Evolutionary conservation across 2,797 vertebrate genomes (phyloP).

Genomic region (Rhinichthys osculus): DNA sequence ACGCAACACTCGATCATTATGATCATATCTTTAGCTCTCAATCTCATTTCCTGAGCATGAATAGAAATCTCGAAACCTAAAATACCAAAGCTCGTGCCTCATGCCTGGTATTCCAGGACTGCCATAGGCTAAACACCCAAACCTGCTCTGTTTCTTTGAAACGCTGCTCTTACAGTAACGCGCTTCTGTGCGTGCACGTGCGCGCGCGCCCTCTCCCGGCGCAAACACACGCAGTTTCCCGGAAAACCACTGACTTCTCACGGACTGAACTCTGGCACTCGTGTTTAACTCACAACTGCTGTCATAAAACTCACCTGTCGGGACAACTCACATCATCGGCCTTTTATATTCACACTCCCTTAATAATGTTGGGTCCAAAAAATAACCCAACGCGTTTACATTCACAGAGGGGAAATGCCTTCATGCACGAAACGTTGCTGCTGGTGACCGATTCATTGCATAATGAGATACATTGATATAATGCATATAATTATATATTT

Average conservation of each 20-base stretch:
- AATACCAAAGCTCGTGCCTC: not conserved
- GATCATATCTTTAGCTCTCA: not conserved
- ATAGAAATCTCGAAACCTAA: slow-evolving; percentile 2
- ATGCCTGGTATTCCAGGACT: not conserved
- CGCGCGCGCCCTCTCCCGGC: slow-evolving; percentile 45
- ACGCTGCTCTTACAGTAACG: slow-evolving; percentile 27
- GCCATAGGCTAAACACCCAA: not conserved
- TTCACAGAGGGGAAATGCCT: not conserved
- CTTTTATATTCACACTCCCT: no score
- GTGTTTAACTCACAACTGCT: not conserved
- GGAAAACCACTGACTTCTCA: slow-evolving; percentile 53
- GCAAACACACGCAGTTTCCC: slow-evolving; percentile 46
- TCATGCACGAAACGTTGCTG: no score
- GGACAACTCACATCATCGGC: no score
- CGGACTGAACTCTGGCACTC: not conserved
- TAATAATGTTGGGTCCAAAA: no score
- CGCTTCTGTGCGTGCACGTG: no score
- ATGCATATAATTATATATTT: no score
- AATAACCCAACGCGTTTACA: no score
- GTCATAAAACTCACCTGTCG: not conserved
- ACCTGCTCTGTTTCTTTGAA: slow-evolving; percentile 37
- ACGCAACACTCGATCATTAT: no score
- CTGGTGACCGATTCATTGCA: no score
- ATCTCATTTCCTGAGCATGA: not conserved
- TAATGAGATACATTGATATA: no score